Evolutionary conservation across 2,113 vertebrate species (phyloP), one percentile per base, ranked within the genome.

Genomic region (Peucedramus taeniatus): DNA sequence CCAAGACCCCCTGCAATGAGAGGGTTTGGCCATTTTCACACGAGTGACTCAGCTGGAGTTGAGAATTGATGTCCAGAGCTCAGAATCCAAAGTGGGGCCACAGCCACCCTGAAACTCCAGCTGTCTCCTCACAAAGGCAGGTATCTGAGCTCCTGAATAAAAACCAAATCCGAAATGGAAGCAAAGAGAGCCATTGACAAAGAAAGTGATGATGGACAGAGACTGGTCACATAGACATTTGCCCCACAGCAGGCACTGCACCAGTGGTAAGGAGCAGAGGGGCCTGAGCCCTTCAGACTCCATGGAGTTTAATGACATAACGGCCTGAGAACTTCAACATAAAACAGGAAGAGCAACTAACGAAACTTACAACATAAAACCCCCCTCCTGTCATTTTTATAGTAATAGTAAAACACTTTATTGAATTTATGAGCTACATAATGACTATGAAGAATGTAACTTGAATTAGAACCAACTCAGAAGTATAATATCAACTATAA

Each of bases 331-430:
- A 98, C 97, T 98, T 97, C 97, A 96, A 97, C 96, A 98, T 98
- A 98, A 98, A 98, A 96, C 97, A 98, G 93, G 90, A 98, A 98
- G 98, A 98, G 97, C 97, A 97, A 98, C 98, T 98, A 98, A 98
- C 69, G 97, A 98, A 98, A 98, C 98, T 98, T 98, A 98, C 94
- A 98, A 96, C 97, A 98, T 98, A 98, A 98, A 98, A 98, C 96
- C 98, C 98, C 98, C 98, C 98, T 98, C 98, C 98, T 98, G 98
- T 98, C 98, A 98, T 98, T 98, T 98, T 98, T 98, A 98, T 98
- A 98, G 98, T 97, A 97, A 97, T 96, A 98, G 97, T 98, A 98
- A 98, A 98, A 98, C 98, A 98, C 97, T 98, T 98, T 98, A 98
- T 98, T 98, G 98, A 98, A 98, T 98, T 98, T 98, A 98, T 98